Base-by-base conservation (phyloP, 23 tunicate genomes). In the Ascidia mentula region DNA sequence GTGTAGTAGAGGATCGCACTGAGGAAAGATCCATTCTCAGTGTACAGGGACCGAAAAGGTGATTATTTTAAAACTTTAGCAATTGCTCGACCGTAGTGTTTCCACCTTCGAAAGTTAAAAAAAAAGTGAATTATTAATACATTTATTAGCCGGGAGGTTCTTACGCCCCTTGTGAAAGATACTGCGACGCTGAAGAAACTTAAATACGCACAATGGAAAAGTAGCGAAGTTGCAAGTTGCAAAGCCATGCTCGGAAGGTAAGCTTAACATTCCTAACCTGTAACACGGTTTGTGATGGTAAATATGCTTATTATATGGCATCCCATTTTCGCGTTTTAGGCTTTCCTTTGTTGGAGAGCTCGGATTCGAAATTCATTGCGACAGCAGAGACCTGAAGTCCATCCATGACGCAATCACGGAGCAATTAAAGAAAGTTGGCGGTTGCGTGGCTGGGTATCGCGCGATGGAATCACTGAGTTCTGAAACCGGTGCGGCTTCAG, bases 331-430 rank as follows among this genome's bases (percentile, higher is more conserved):
- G 22, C 32, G 32, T 39, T 38, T 74, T 35, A 91, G 97, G 59
- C 32, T 91, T 20, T 91, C 97, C 17, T 91, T 91, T 69, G 91
- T 91, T 22, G 97, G 97, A 7, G 97, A 91, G 60, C 77, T 82
- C 30, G 92, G 87, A 37, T 88, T 32, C 6, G 92, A 82, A 40
- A 36, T 82, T 69, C 82, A 82, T 30, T 88, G 92, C 73, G 31
- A 35, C 37, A 88, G 78, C 13, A 82, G 82, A 1, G 69, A 82
- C 59, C 78, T 36, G 0, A 53, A 24, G 0, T 26, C 40, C 2
- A 42, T 88, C 6, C 38, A 82, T 71, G 78, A 81, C 7, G 82
- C 72, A 5, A 35, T 91, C 4, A 88, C 82, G 86, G 78, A 45
- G 9, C 32, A 76, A 32, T 82, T 72, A 22, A 18, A 45, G 8